Evolutionary conservation across 2,797 vertebrate genomes (phyloP).

Genomic region (Cuniculus paca): DNA sequence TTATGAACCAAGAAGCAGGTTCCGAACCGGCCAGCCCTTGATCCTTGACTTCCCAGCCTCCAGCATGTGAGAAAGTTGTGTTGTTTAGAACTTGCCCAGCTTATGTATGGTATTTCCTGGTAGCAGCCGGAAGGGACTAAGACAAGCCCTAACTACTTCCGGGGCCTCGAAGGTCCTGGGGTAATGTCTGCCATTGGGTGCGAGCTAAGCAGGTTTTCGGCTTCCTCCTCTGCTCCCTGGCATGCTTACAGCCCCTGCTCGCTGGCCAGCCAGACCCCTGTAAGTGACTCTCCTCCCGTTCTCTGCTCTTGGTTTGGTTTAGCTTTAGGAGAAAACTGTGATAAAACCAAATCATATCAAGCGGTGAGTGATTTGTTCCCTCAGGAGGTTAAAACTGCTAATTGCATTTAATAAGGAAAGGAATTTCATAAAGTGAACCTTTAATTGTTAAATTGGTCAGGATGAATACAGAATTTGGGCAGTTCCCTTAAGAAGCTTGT

Average conservation of each 20-base stretch:
- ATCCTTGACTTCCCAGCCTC: not conserved
- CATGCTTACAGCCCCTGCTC: rapidly evolving
- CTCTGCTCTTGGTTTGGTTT: not conserved
- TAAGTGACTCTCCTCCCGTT: not conserved
- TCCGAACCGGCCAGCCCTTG: not conserved
- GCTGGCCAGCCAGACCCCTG: not conserved
- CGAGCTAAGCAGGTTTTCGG: not conserved
- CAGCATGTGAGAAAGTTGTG: not conserved
- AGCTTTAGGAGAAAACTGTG: slow-evolving; percentile 29
- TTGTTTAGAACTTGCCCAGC: not conserved
- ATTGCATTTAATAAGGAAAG: slow-evolving; percentile 73
- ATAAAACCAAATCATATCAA: slow-evolving; percentile 52
- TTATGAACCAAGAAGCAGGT: not conserved
- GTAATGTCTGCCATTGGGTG: not conserved
- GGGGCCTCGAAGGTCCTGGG: not conserved
- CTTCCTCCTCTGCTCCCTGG: not conserved
- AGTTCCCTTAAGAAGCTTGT: slow-evolving; percentile 42
- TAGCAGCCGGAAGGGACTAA: not conserved
- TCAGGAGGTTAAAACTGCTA: slow-evolving; percentile 67
- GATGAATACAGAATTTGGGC: slow-evolving; percentile 51
- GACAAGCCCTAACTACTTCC: not conserved
- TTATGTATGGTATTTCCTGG: not conserved
- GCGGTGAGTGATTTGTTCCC: slow-evolving; percentile 60
- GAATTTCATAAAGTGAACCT: slow-evolving; percentile 71
- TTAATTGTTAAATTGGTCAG: slow-evolving; percentile 74